Evolutionary conservation across 2,888 invertebrate species (phyloP).

Genomic region (Neuroscelio doddi): DNA sequence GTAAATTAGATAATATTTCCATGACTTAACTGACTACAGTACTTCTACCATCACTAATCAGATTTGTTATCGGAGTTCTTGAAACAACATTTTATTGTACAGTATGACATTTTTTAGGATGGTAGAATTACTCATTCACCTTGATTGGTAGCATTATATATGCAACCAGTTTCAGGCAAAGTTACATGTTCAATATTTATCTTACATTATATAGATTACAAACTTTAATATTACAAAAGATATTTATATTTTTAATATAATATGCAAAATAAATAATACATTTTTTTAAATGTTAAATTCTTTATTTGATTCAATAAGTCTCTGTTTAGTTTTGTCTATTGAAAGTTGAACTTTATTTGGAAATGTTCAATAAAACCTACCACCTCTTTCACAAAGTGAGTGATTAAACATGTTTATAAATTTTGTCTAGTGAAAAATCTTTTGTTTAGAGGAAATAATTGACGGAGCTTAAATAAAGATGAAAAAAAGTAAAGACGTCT

Average conservation of each 20-base stretch:
- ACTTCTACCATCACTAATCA: constrained; percentile 46
- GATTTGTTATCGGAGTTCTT: constrained; percentile 9
- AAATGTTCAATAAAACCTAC: constrained; percentile 26
- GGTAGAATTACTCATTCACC: constrained; percentile 32
- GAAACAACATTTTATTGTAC: not conserved
- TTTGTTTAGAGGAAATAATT: constrained; percentile 31
- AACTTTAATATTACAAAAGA: constrained; percentile 1
- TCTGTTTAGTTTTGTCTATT: no score
- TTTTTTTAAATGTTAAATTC: no score
- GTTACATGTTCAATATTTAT: not conserved
- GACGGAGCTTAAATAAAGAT: constrained; percentile 46
- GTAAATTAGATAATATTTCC: constrained; percentile 53
- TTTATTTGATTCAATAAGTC: no score
- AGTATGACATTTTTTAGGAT: constrained; percentile 13
- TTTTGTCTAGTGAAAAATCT: constrained; percentile 18
- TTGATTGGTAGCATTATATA: constrained; percentile 19
- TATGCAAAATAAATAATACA: no score
- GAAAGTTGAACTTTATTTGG: constrained; percentile 8
- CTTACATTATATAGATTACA: not conserved
- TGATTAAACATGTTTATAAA: constrained; percentile 21
- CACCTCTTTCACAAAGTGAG: constrained; percentile 24
- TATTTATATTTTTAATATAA: no score
- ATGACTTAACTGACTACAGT: constrained; percentile 28
- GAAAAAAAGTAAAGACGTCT: constrained; percentile 64
- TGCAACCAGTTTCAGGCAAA: constrained; percentile 15